Evolutionary conservation across 2,888 invertebrate genomes (phyloP), one percentile per base, ranked within the genome.

Genomic region (Drosophila cyrtoloma): DNA sequence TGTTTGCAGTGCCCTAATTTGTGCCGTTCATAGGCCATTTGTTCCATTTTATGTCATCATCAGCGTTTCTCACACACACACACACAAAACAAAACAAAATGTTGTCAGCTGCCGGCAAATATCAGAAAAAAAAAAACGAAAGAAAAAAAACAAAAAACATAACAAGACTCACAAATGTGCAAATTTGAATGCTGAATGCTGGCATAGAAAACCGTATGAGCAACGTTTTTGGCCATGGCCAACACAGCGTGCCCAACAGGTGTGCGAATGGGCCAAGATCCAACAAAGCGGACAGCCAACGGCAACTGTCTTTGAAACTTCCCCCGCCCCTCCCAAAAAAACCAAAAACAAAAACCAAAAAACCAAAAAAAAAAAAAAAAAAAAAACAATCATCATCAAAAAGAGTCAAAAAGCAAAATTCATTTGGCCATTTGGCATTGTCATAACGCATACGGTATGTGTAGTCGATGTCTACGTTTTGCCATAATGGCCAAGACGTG

Each of bases 1-100:
- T 79, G 90, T 86, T 88, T 88, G 86, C 89, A 77, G 73, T 86
- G 90, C 86, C 88, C 75, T 87, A 82, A 86, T 87, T 90, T 90
- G 83, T 71, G 86, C 77, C 82, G 77, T 80, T 86, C 90, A 89
- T 90, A 86, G 86, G 82, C 90, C 89, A 87, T 87, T 87, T 87
- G 86, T 87, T 90, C 86, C 86, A 84, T 87, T 89, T 92, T 82
- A 90, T 84, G 84, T 90, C 90, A 90, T 92, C 90, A 92, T 90
- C 90, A 78, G 65, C 62, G 22, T 39, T 61, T 50, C 64, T 52
- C 51, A 42, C 14, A 50, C 19, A 10, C 37, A 33, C 37, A n/a
- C 19, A 39, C 9, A 19, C 60, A 59, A 32, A 66, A 50, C 50
- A 50, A 47, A 47, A 37, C 57, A 82, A 84, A 86, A 86, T 86